These are phyloP conservation scores for Oscheius onirici DNA, from an alignment of 2,888 invertebrate species.

Conservation along the genomic window DNA sequence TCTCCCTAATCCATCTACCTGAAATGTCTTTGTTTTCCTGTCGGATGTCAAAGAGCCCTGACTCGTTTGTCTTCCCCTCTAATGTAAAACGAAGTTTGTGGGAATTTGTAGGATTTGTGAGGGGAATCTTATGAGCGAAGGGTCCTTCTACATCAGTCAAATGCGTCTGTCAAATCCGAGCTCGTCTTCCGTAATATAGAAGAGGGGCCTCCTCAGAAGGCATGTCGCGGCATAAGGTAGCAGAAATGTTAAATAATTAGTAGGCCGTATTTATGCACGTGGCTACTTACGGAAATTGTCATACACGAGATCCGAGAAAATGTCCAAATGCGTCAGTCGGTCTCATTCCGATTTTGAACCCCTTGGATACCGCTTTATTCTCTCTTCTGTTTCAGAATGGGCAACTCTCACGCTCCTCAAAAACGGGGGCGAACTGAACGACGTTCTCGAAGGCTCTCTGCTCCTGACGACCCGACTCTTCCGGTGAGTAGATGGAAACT, in stretches of 20 bases:
- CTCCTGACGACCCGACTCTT: neutral
- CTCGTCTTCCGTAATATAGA: slow-evolving; percentile 38
- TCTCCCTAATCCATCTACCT: no score
- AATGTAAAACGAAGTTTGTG: neutral
- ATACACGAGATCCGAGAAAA: neutral
- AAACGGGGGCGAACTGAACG: neutral
- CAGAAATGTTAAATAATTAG: slow-evolving; percentile 3
- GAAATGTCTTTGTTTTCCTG: no score
- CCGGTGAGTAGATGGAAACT: neutral
- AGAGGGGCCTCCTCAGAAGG: neutral
- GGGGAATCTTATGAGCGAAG: no score
- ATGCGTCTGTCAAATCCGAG: slow-evolving; percentile 11
- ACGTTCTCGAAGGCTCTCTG: neutral
- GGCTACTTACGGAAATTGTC: neutral
- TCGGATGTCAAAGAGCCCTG: neutral
- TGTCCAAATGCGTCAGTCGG: slow-evolving; percentile 1
- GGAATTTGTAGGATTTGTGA: neutral
- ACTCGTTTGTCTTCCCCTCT: neutral
- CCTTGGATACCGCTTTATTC: slow-evolving; percentile 8
- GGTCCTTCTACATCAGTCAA: no score
- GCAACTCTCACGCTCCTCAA: slow-evolving; percentile 22
- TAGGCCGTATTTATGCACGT: neutral
- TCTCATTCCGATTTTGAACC: neutral
- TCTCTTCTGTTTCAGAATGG: slow-evolving; percentile 15
- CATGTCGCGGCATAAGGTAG: slow-evolving; percentile 20